Evolutionary conservation across 1,140 invertebrate species (phyloP), one percentile per base, ranked within the genome.

Genomic region (Hyphantria cunea): DNA sequence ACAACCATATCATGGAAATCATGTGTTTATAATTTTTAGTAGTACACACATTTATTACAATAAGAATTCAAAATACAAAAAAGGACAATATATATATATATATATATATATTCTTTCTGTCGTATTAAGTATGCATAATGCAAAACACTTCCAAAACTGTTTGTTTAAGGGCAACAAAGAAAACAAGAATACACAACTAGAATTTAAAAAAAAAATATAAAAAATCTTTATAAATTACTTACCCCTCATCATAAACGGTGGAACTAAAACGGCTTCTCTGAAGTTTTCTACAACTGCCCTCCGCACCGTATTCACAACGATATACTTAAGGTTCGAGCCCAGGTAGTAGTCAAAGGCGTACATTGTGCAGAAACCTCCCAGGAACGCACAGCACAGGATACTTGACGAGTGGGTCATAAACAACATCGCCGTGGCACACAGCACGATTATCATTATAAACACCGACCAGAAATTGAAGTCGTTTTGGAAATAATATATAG

Each of bases 241-340:
- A 96, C 95, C 95, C 90, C 83, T 91, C 49, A 70, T 77, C 76
- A 95, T 92, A 77, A 92, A 93, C 0, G 95, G 94, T 93, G 93
- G 62, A 92, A 85, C 9, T 95, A 80, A 12, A 93, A 85, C 10
- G 94, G 94, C 8, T 86, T 78, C 39, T 92, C 90, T 73, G 95
- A 96, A 45, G 91, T 83, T 0, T 34, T 82, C 58, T 11, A 94
- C 92, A 0, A 91, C 92, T 6, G 92, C 91, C 56, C 95, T 86
- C 68, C 94, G 85, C 7, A 95, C 76, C 0, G 92, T 86, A 73
- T 96, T 96, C 9, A 96, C 91, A 0, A 95, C 64, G 42, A 96
- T 95, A 74, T 94, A 96, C 74, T 94, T 94, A 41, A 96, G 79
- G 82, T 92, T 93, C 10, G 93, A 93, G 7, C 93, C 93, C 59